Base-by-base conservation (phyloP, 92 coral and sea anemone genomes). In the Pocillopora grandis region DNA sequence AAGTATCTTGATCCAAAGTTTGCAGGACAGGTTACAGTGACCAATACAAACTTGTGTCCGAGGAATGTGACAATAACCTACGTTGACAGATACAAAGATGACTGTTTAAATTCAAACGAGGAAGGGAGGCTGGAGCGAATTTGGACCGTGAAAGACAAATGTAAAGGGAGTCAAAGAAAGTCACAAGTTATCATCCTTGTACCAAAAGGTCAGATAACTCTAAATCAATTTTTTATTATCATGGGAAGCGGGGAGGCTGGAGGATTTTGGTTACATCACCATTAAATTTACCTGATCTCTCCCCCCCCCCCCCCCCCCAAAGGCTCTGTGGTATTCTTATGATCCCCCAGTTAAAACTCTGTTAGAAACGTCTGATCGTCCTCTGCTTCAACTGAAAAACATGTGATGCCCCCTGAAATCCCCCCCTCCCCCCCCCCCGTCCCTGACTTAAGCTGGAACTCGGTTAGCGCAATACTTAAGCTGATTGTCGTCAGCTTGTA, bases 111-210 rank as follows among this genome's bases (percentile, higher is more conserved):
- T 48, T 71, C 82, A 17, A 14, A 69, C 77, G 49, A 80, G 49
- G 89, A 87, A 36, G 90, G 89, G 61, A 85, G 58, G 15, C 83
- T 95, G 66, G 85, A 55, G 17, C 92, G 98, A 19, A 80, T 63
- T 68, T 95, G 98, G 98, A 87, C 66, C 11, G 97, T 93, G 7
- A 66, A 74, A 20, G 94, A 94, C 58, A 85, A 76, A 20, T 95
- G 98, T 80, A 87, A 91, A 3, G 78, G 82, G 33, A 69, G 33
- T 19, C 58, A 48, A 12, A 78, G 75, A 23, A 87, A 76, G 16
- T 62, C 77, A 12, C 98, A 95, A 85, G 79, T 76, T 27, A 90
- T 93, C 72, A 82, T 79, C 12, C 87, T 93, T 70, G 75, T 88
- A 23, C 92, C 94, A 12, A 82, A 78, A 58, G 90, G 97, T 93